A percentile compares a stretch with the other conserved stretches of the same genome.
Evolutionary conservation across 2,888 invertebrate genomes (phyloP).

Genomic region (Eilema sororculum): DNA sequence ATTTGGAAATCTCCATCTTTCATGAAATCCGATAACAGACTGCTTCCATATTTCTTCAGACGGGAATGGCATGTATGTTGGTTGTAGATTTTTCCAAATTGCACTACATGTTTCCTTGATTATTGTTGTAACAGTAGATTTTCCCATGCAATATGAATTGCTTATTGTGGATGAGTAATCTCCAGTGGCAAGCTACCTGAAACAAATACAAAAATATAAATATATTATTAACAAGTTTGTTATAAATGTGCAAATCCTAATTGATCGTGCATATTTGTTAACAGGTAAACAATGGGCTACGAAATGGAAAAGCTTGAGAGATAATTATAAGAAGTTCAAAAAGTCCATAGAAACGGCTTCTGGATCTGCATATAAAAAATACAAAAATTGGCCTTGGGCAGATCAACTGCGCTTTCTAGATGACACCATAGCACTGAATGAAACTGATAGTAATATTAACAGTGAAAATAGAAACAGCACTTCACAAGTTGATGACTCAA

Average conservation of each 20-base stretch:
- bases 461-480: conserved; percentile 3
- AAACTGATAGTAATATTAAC: conserved; percentile 11
- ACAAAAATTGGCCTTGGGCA: conserved; percentile 51
- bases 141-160: conserved; percentile 19
- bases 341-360: conserved; percentile 20
- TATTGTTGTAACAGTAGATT: conserved; percentile 14
- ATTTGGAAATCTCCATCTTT: conserved; percentile 28
- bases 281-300: conserved; percentile 35
- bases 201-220: conserved; percentile 18
- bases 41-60: conserved; percentile 22
- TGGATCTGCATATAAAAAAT: conserved; percentile 33
- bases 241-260: conserved; percentile 12
- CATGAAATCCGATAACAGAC: conserved; percentile 21
- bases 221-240: conserved; percentile 16
- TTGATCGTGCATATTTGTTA: conserved; percentile 19
- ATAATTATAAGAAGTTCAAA: conserved; percentile 46
- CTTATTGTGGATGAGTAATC: conserved; percentile 13
- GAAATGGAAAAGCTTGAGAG: conserved; percentile 48
- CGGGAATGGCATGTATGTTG: conserved; percentile 17
- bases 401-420: conserved; percentile 36
- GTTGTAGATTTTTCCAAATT: conserved; percentile 17
- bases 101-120: conserved; percentile 12
- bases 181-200: conserved; percentile 18
- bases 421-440: conserved; percentile 15
- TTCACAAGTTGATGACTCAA: conserved; percentile 3